phyloP scores from a whole-genome alignment of 2,113 vertebrate genomes.

The Solenodon paradoxus region DNA sequence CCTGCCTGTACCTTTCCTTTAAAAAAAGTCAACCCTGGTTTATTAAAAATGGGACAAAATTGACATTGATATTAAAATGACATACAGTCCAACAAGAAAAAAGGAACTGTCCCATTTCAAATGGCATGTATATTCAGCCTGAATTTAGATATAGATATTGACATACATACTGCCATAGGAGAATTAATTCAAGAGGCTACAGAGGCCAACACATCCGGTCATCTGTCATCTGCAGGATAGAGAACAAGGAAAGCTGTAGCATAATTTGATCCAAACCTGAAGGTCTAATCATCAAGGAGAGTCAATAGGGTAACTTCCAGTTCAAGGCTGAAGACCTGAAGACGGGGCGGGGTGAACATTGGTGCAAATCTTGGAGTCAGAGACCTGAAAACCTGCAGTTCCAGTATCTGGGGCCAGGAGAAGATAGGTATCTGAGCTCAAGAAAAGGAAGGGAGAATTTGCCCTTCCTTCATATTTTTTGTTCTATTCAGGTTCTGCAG shows the following conservation, averaged over 20 bases:
- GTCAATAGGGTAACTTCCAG: background rate
- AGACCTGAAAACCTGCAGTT: background rate
- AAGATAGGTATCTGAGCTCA: background rate
- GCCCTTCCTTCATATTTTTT: background rate
- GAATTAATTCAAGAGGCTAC: background rate
- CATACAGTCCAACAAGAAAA: too few relatives aligned
- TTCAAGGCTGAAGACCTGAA: background rate
- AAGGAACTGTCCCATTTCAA: too few relatives aligned
- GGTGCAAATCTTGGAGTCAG: background rate
- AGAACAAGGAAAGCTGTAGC: background rate
- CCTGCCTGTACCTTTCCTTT: too few relatives aligned
- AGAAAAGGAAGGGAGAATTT: background rate
- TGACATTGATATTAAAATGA: too few relatives aligned
- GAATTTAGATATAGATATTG: background rate
- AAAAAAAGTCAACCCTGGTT: too few relatives aligned
- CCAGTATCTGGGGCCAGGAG: background rate
- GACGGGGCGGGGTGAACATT: background rate
- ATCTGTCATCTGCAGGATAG: background rate
- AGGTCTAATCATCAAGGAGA: background rate
- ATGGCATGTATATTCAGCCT: too few relatives aligned
- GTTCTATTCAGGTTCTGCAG: background rate
- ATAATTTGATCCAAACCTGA: background rate
- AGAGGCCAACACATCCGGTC: background rate
- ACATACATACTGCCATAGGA: background rate
- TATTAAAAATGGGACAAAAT: too few relatives aligned